phyloP scores from a whole-genome alignment of 2,113 vertebrate species.

The Gymnogyps californianus region DNA sequence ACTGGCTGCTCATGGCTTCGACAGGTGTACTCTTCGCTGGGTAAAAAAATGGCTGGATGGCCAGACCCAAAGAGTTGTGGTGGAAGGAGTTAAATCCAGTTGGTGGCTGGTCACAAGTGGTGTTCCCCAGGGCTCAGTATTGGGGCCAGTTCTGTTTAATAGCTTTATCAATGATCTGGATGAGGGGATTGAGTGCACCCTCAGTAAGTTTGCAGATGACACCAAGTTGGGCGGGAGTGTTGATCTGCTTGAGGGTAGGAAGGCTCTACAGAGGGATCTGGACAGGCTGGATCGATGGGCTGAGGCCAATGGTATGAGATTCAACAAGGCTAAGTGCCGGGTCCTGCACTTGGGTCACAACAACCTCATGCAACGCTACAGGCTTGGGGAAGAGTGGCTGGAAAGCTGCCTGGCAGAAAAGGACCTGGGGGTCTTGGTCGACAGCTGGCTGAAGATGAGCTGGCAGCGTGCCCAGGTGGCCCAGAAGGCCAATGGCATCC shows the following conservation, averaged over 20 bases:
- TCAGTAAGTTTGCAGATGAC: background rate
- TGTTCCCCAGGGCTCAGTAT: background rate
- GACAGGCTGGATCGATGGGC: background rate
- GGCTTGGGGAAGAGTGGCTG: background rate
- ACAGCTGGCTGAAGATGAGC: too few species aligned
- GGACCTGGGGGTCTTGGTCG: too few species aligned
- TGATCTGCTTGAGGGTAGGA: background rate
- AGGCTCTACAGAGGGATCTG: background rate
- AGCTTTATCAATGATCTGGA: background rate
- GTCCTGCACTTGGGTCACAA: too few species aligned
- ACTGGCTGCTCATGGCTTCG: background rate
- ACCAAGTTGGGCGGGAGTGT: background rate
- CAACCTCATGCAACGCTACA: background rate
- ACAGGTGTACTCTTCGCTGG: background rate
- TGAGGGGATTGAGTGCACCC: background rate
- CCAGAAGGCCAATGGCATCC: background rate
- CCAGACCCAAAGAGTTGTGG: background rate
- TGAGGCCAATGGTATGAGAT: background rate
- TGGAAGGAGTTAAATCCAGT: background rate
- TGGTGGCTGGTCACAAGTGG: background rate
- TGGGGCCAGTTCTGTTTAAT: background rate
- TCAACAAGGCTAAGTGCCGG: background rate
- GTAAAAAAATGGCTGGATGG: background rate
- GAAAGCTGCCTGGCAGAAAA: background rate
- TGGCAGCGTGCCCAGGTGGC: too few species aligned